Evolutionary conservation across 2,113 vertebrate species (phyloP).

Genomic region (Motacilla tschutschensis): DNA sequence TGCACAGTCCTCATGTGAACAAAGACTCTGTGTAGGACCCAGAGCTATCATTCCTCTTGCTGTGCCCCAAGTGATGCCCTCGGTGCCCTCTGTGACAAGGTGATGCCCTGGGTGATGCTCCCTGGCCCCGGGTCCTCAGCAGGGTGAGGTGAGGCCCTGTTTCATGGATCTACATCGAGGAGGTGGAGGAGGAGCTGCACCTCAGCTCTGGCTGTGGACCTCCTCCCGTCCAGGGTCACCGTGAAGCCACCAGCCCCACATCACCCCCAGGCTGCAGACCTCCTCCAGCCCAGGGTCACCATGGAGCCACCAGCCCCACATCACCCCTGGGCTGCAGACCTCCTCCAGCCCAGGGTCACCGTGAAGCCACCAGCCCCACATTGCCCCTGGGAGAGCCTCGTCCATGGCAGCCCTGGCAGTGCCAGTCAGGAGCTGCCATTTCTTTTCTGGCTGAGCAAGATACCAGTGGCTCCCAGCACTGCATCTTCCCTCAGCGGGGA

Average conservation of each 20-base stretch:
- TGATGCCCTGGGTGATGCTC: too few relatives aligned
- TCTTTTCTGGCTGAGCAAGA: not conserved
- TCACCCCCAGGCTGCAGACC: not conserved
- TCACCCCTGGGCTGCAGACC: not conserved
- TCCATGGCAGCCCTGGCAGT: not conserved
- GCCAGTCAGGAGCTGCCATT: rapidly evolving
- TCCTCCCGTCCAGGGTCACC: not conserved
- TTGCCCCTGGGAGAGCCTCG: not conserved
- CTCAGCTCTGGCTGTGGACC: not conserved
- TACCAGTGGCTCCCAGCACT: rapidly evolving
- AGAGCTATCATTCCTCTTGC: not conserved
- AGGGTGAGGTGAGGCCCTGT: not conserved
- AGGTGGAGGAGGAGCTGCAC: not conserved
- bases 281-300: not conserved
- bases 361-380: not conserved
- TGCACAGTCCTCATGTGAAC: rapidly evolving
- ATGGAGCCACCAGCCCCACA: not conserved
- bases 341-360: not conserved
- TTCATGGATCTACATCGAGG: rapidly evolving
- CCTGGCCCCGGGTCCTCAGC: not conserved
- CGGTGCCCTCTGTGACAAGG: not conserved
- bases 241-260: not conserved
- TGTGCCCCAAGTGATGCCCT: not conserved
- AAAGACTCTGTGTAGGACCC: not conserved
- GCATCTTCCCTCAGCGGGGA: not conserved